phyloP scores from a whole-genome alignment of 2,113 vertebrate species.

The Perca flavescens region DNA sequence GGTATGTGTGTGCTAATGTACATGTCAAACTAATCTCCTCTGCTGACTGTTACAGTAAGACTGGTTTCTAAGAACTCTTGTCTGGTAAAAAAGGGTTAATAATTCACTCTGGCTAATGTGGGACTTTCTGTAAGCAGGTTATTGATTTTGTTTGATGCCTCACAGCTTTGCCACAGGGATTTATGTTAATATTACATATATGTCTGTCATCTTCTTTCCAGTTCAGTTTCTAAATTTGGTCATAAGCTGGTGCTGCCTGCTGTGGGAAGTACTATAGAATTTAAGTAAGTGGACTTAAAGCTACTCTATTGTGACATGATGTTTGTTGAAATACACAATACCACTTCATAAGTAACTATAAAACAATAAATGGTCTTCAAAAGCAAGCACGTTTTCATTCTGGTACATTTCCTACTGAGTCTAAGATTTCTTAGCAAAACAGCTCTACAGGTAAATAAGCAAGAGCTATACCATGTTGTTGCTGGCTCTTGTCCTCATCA shows the following conservation, averaged over 20 bases:
- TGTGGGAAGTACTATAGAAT: slow-evolving; percentile 56
- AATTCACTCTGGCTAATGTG: neutral
- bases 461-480: neutral
- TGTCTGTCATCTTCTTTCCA: slow-evolving; percentile 56
- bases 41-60: neutral
- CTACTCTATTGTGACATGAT: neutral
- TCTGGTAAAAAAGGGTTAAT: slow-evolving; percentile 17
- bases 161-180: neutral
- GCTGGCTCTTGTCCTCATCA: neutral
- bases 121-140: neutral
- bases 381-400: neutral
- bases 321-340: neutral
- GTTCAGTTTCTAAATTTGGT: slow-evolving; percentile 85
- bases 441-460: neutral
- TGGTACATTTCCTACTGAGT: neutral
- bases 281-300: slow-evolving; percentile 59
- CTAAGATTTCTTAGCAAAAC: neutral
- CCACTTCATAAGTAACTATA: neutral
- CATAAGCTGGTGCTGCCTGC: slow-evolving; percentile 85
- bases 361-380: neutral
- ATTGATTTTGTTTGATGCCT: slow-evolving; percentile 32
- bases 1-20: slow-evolving; percentile 72
- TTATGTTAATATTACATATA: slow-evolving; percentile 2
- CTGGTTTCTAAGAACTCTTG: neutral
- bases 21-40: neutral